Percentiles rank a stretch among this genome's conserved stretches.
phyloP scores from a whole-genome alignment of 2,113 vertebrate species.

The Anguilla japonica region DNA sequence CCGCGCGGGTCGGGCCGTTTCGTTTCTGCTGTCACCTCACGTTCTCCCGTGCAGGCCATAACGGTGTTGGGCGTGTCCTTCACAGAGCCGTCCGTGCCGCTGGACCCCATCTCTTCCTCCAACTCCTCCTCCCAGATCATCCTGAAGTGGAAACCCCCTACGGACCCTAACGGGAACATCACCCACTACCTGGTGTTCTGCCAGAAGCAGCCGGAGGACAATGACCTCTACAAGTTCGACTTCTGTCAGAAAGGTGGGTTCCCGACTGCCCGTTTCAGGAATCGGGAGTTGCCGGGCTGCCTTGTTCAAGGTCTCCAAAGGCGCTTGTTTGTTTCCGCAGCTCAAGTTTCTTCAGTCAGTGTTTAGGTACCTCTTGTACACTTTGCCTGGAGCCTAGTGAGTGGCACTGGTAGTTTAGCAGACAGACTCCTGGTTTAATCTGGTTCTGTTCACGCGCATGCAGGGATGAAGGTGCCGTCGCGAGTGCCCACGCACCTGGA shows the following conservation, averaged over 20 bases:
- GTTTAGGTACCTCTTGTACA: neutral
- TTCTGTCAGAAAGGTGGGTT: constrained; percentile 89
- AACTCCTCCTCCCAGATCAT: constrained; percentile 94
- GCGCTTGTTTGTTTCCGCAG: neutral
- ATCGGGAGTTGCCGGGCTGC: neutral
- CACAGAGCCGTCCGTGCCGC: constrained; percentile 86
- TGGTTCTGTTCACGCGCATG: neutral
- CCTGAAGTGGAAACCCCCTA: constrained; percentile 93
- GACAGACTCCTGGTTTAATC: neutral
- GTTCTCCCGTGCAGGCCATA: neutral
- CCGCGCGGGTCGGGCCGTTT: neutral
- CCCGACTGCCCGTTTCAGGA: neutral
- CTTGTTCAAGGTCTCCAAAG: neutral
- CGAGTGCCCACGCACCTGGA: constrained; percentile 83
- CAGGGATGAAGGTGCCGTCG: constrained; percentile 89
- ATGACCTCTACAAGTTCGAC: constrained; percentile 86
- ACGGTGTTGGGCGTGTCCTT: constrained; percentile 4
- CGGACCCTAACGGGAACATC: constrained; percentile 92
- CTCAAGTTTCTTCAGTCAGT: neutral
- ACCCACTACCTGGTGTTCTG: constrained; percentile 92
- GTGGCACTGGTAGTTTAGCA: neutral
- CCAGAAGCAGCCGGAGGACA: constrained; percentile 85
- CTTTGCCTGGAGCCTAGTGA: neutral
- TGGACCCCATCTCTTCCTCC: constrained; percentile 89
- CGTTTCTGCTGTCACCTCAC: neutral